Percentiles rank a stretch among this genome's conserved stretches.
Evolutionary conservation across 2,888 invertebrate genomes (phyloP).

Genomic region (Cephalotes varians): DNA sequence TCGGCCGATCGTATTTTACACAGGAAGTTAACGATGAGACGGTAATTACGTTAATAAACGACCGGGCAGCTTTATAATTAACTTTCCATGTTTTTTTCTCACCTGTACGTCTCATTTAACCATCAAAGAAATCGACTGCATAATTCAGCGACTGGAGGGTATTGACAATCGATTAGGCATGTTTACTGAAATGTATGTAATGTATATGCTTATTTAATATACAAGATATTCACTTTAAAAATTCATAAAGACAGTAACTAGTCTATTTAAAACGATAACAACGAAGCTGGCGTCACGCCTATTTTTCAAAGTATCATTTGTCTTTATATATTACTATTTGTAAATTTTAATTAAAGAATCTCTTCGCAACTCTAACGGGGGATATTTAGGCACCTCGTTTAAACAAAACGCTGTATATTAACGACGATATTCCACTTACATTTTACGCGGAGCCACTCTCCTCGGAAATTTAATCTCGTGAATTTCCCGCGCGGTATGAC

Average conservation of each 20-base stretch:
- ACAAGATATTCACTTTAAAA: background rate
- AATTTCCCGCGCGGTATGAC: slow-evolving; percentile 36
- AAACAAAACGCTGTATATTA: slow-evolving; percentile 33
- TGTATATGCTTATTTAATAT: background rate
- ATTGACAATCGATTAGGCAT: slow-evolving; percentile 7
- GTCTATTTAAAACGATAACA: background rate
- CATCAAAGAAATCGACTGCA: slow-evolving; percentile 8
- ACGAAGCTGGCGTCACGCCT: background rate
- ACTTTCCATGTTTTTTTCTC: background rate
- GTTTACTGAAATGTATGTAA: background rate
- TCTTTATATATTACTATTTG: background rate
- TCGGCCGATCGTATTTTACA: slow-evolving; percentile 42
- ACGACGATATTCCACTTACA: slow-evolving; percentile 38
- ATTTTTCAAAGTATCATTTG: background rate
- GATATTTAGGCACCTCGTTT: slow-evolving; percentile 29
- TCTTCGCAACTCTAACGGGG: background rate
- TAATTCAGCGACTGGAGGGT: slow-evolving; percentile 4
- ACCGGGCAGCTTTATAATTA: slow-evolving; percentile 27
- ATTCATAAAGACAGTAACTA: background rate
- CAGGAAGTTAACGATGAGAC: slow-evolving; percentile 43
- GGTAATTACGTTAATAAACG: slow-evolving; percentile 51
- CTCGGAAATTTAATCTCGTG: slow-evolving; percentile 48
- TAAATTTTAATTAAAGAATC: slow-evolving; percentile 48
- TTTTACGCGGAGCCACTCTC: slow-evolving; percentile 38
- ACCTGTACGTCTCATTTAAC: slow-evolving; percentile 27